These are phyloP conservation scores for Rattus rattus DNA, from an alignment of 2,113 vertebrate species.

Conservation along the genomic window DNA sequence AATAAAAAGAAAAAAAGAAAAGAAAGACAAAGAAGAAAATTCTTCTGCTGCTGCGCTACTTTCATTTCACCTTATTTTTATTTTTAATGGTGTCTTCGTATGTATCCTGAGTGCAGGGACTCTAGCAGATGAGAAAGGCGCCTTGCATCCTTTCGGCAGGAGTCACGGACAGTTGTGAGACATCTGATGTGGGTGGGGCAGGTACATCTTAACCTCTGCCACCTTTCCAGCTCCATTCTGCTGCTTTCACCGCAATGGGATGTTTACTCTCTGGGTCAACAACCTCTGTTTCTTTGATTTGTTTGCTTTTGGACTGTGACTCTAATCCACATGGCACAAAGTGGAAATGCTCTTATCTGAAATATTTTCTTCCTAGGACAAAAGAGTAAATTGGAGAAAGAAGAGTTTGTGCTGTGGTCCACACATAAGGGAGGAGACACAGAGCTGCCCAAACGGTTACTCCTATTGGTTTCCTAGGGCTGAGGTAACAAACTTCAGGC, in stretches of 20 bases:
- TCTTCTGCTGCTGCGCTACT: not conserved
- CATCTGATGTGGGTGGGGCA: not conserved
- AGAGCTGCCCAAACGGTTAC: not conserved
- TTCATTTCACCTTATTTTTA: no score
- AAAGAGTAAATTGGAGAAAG: no score
- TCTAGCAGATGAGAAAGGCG: not conserved
- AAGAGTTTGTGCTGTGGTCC: not conserved
- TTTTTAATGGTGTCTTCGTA: not conserved
- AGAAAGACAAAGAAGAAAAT: not conserved
- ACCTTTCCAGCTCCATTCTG: not conserved
- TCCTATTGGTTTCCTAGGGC: not conserved
- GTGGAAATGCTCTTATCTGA: not conserved
- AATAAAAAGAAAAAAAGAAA: no score
- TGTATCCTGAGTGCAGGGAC: not conserved
- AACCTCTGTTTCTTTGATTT: not conserved
- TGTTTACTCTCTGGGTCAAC: fast-evolving
- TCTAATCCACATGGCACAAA: not conserved
- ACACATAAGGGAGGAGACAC: not conserved
- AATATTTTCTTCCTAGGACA: not conserved
- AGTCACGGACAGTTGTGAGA: not conserved
- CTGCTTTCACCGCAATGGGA: fast-evolving
- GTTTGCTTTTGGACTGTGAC: not conserved
- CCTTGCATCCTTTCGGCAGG: not conserved
- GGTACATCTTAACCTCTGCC: not conserved
- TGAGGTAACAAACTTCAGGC: not conserved